Percentiles rank a stretch among this genome's conserved stretches.
Evolutionary conservation across 2,888 invertebrate genomes (phyloP).

Genomic region (Sarcophaga carnaria): DNA sequence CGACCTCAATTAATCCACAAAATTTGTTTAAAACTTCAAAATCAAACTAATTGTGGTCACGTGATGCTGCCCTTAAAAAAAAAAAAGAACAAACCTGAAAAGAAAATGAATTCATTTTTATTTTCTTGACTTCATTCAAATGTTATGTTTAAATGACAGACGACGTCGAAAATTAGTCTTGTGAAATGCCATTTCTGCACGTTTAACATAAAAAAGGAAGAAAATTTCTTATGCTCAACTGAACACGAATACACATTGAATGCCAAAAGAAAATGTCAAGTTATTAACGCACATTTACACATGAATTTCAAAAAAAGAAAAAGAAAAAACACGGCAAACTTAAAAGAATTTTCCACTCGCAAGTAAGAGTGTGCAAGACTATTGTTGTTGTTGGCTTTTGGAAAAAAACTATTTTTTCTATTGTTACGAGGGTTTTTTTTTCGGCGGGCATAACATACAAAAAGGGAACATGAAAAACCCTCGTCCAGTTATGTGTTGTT

Average conservation of each 20-base stretch:
- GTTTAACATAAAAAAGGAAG: neutral
- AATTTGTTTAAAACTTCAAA: neutral
- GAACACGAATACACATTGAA: slow-evolving; percentile 36
- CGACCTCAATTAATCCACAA: neutral
- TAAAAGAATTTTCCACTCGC: slow-evolving; percentile 47
- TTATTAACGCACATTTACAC: slow-evolving; percentile 63
- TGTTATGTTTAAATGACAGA: slow-evolving; percentile 30
- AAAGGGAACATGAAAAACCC: slow-evolving; percentile 8
- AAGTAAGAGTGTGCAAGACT: neutral
- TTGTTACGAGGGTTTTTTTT: slow-evolving; percentile 33
- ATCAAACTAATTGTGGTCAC: slow-evolving; percentile 69
- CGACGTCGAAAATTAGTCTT: slow-evolving; percentile 49
- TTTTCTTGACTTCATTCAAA: slow-evolving; percentile 10
- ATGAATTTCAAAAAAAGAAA: slow-evolving; percentile 6
- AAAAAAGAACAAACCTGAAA: neutral
- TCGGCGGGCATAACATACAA: neutral
- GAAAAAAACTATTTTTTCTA: slow-evolving; percentile 14
- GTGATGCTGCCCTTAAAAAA: slow-evolving; percentile 48
- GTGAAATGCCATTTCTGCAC: slow-evolving; percentile 34
- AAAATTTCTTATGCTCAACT: slow-evolving; percentile 34
- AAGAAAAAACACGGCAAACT: neutral
- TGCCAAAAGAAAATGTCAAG: slow-evolving; percentile 44
- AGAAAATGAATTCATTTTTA: slow-evolving; percentile 16
- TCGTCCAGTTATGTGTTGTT: neutral
- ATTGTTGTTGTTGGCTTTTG: neutral